phyloP scores from a whole-genome alignment of 1,140 invertebrate genomes.

The Pissodes strobi region DNA sequence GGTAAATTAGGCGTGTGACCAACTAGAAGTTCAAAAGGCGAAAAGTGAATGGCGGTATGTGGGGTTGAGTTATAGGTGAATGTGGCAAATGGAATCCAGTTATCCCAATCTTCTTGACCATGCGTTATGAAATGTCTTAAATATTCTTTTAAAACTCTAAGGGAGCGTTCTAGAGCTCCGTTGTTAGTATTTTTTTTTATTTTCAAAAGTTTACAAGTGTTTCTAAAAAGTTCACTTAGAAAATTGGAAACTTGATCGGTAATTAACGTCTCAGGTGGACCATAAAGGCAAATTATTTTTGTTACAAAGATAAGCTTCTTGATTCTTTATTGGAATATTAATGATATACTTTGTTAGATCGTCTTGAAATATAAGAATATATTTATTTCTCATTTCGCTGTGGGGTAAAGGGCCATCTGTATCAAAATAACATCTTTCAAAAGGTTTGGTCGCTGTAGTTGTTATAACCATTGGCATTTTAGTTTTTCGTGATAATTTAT shows the following conservation, averaged over 20 bases:
- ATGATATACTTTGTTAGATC: slow-evolving; percentile 38
- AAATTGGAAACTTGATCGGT: slow-evolving; percentile 51
- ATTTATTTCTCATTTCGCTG: slow-evolving; percentile 51
- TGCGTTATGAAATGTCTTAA: slow-evolving; percentile 33
- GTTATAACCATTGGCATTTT: slow-evolving; percentile 44
- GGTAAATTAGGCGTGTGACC: slow-evolving; percentile 1
- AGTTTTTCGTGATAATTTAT: slow-evolving; percentile 15
- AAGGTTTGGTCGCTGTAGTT: slow-evolving; percentile 40
- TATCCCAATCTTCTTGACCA: slow-evolving; percentile 49
- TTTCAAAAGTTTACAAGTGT: slow-evolving; percentile 40
- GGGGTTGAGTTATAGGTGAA: slow-evolving; percentile 34
- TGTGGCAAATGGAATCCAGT: slow-evolving; percentile 40
- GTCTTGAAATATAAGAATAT: slow-evolving; percentile 53
- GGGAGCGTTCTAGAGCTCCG: slow-evolving; percentile 38
- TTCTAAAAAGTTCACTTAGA: slow-evolving; percentile 41
- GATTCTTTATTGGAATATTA: slow-evolving; percentile 38
- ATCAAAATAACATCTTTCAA: too few species aligned
- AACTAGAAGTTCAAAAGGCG: slow-evolving; percentile 37
- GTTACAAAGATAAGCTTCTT: slow-evolving; percentile 40
- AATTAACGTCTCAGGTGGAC: slow-evolving; percentile 41
- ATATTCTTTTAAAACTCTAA: slow-evolving; percentile 34
- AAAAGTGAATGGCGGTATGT: slow-evolving; percentile 46
- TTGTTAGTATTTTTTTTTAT: slow-evolving; percentile 46
- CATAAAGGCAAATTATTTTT: slow-evolving; percentile 39
- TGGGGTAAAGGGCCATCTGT: too few species aligned